phyloP scores from a whole-genome alignment of 1,140 invertebrate species.

The Zaprionus capensis region DNA sequence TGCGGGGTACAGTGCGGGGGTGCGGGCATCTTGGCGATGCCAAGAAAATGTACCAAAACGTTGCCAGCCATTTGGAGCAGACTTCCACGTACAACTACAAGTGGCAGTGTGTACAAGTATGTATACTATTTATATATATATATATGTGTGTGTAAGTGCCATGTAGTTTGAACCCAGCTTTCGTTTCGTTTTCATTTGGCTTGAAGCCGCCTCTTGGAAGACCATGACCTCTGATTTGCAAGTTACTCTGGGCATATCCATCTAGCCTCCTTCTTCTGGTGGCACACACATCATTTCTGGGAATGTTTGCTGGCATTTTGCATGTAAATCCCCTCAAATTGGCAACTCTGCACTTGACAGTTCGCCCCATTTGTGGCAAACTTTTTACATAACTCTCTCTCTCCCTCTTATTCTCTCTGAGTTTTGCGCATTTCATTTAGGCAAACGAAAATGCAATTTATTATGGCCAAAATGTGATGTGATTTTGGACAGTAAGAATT shows the following conservation, averaged over 20 bases:
- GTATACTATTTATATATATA: background rate
- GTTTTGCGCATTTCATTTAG: conserved; percentile 62
- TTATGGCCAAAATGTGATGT: conserved; percentile 64
- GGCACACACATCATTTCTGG: conserved; percentile 32
- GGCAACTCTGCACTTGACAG: conserved; percentile 65
- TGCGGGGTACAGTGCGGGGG: background rate
- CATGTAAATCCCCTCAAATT: conserved; percentile 19
- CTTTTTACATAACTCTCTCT: conserved; percentile 25
- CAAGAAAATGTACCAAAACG: conserved; percentile 30
- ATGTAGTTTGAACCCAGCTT: conserved; percentile 22
- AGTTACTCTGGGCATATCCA: conserved; percentile 28
- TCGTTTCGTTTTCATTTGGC: conserved; percentile 57
- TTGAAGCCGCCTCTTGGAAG: conserved; percentile 26
- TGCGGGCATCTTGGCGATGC: conserved; percentile 37
- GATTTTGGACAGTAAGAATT: conserved; percentile 33
- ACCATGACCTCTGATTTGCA: conserved; percentile 63
- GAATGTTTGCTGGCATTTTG: conserved; percentile 28
- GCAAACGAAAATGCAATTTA: conserved; percentile 66
- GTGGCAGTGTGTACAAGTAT: background rate
- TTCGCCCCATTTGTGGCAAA: conserved; percentile 38
- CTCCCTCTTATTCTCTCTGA: conserved; percentile 21
- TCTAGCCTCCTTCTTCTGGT: conserved; percentile 2
- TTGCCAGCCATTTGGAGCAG: conserved; percentile 32
- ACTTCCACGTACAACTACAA: background rate
- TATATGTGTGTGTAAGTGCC: background rate